Evolutionary conservation across 2,888 invertebrate species (phyloP), one percentile per base, ranked within the genome.

Genomic region (Sarcophaga variegata): DNA sequence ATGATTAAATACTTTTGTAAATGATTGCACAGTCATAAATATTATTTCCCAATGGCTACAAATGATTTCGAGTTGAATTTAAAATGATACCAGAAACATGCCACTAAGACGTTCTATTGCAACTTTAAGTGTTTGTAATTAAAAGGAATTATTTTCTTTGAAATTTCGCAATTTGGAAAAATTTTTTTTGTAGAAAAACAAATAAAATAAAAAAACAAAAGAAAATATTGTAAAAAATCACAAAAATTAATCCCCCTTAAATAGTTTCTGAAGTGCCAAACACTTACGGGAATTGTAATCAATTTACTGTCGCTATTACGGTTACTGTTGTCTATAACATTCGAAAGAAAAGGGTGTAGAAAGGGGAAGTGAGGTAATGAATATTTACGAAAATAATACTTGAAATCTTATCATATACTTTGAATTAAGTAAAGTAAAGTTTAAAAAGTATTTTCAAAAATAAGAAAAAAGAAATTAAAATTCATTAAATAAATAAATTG

Each of bases 221-320:
- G 17, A 82, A 71, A 14, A 17, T 3, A 49, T 14, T 54, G 37
- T 37, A 37, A 37, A 22, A 22, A 54, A 22, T 76, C 37, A 63
- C 60, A 62, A 67, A 62, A 54, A 14, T 62, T 64, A 81, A 82
- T 77, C 59, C 71, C 71, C 25, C 14, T 17, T 70, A 47, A 76
- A 59, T 76, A 37, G 60, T 2, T 25, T 76, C 14, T 82, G 59
- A 75, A 81, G 81, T 75, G 75, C 49, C 66, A 17, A 27, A 59
- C 71, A 66, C 77, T 82, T 82, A 4, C 47, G 66, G 49, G 66
- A 77, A 66, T 77, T 82, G 37, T 64, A 47, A 71, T 60, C 17
- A 76, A 80, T 54, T 69, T 47, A 64, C 12, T 72, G 20, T 59
- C 47, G 4, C 37, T 47, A n/a, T 49, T 27, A n/a, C 2, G 17